Evolutionary conservation across 2,797 vertebrate species (phyloP), one percentile per base, ranked within the genome.

Genomic region (Pantherophis vulpinus): DNA sequence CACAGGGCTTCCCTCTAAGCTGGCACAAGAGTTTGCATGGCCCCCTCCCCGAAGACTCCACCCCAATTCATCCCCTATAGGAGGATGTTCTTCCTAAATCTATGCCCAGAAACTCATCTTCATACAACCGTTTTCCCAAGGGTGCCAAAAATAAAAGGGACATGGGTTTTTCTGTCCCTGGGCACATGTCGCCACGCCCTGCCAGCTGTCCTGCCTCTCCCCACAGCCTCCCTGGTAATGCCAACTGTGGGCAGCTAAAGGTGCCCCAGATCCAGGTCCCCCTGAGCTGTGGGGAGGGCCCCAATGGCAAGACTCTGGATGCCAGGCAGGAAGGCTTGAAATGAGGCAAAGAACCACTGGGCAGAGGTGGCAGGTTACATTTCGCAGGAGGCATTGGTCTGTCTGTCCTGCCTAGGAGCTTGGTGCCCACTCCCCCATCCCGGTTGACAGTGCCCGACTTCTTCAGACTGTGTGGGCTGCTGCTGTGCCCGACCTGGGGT

Each of bases 101-200:
- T 42, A 20, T 42, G 32, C 32, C 32, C 18, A 23, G 8, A 79
- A 79, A 42, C 0, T 0, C 18, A 23, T 3, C 18, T 23, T 23
- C 70, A 10, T 18, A 42, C 70, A 23, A 20, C 32, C 20, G 13
- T 5, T 70, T 2, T 6, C 16, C 16, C 70, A 79, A 10, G 32
- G 32, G 3, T 42, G 70, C 32, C 70, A 16, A 20, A 8, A 20
- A 74, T 47, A 20, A 18, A 79, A 37, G 70, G 70, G 2, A 23
- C 70, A 4, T 10, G 32, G 32, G 70, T 23, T 79, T 79, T 42
- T 10, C 3, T 20, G 18, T 18, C 70, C 70, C 7, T 0, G 16
- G 32, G 18, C 70, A 79, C 18, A 9, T 9, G 16, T n/a, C 1
- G 2, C 13, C n/a, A n/a, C n/a, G 0, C 8, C n/a, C 14, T 18